phyloP scores from a whole-genome alignment of 2,797 vertebrate species.

The Thalassophryne amazonica region DNA sequence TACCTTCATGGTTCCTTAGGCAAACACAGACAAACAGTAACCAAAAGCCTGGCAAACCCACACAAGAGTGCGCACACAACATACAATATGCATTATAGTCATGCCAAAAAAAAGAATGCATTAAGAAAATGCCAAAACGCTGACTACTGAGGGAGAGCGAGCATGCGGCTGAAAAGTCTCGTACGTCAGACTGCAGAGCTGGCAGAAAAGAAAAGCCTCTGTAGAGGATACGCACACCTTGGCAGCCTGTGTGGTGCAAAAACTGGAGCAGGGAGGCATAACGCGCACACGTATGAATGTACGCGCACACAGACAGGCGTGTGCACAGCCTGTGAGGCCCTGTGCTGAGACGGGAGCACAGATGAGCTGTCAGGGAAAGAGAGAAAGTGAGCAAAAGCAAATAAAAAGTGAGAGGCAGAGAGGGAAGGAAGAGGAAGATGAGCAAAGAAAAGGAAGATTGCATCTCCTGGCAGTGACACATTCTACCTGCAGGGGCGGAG shows the following conservation, averaged over 20 bases:
- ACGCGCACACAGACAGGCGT: conserved; percentile 1
- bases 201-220: conserved; percentile 66
- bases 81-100: conserved; percentile 57
- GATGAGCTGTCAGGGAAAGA: conserved; percentile 40
- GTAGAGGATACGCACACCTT: conserved; percentile 49
- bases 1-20: conserved; percentile 31
- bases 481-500: no score
- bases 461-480: conserved; percentile 20
- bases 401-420: conserved; percentile 1
- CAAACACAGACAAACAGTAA: conserved; percentile 32
- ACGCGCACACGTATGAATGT: conserved; percentile 21
- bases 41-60: conserved; percentile 17
- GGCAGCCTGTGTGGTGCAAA: conserved; percentile 48
- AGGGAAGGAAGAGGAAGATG: conserved; percentile 1
- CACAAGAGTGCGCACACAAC: neutral
- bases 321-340: conserved; percentile 29
- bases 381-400: conserved; percentile 16
- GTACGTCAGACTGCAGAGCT: conserved; percentile 71
- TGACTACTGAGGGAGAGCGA: conserved; percentile 63
- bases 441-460: neutral
- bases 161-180: conserved; percentile 65
- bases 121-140: conserved; percentile 73
- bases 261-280: conserved; percentile 42
- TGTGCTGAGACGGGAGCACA: conserved; percentile 45
- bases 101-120: conserved; percentile 61